A percentile compares a stretch with the other conserved stretches of the same genome.
phyloP scores from a whole-genome alignment of 2,797 vertebrate genomes.

The Sebastolobus alascanus region DNA sequence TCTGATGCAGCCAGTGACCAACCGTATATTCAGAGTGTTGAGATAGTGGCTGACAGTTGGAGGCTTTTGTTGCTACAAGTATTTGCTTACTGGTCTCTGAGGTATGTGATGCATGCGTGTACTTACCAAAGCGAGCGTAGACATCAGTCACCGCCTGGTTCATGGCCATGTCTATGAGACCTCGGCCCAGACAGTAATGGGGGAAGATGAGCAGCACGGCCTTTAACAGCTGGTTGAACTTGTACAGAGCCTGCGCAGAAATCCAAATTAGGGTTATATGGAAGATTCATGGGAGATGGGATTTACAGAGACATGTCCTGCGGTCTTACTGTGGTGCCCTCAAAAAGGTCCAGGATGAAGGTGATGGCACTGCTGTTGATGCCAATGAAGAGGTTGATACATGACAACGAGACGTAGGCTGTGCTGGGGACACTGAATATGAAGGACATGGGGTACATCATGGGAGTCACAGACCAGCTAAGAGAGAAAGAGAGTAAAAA shows the following conservation, averaged over 20 bases:
- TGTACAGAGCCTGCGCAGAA: conserved; percentile 86
- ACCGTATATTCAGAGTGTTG: background rate
- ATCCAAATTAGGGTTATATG: background rate
- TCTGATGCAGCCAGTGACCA: conserved; percentile 4
- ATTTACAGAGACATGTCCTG: background rate
- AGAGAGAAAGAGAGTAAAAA: conserved; percentile 20
- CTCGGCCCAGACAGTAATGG: conserved; percentile 95
- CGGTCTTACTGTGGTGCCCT: conserved; percentile 87
- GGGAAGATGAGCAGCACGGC: conserved; percentile 90
- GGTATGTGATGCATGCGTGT: background rate
- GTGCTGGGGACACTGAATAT: conserved; percentile 94
- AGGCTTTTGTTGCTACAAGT: conserved; percentile 2
- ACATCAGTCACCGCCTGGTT: conserved; percentile 94
- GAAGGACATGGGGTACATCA: conserved; percentile 96
- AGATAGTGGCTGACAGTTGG: conserved; percentile 9
- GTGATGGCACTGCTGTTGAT: conserved; percentile 96
- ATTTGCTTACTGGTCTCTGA: conserved; percentile 7
- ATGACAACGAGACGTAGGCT: conserved; percentile 94
- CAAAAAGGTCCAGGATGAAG: conserved; percentile 94
- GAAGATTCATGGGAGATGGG: background rate
- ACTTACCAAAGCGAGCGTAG: conserved; percentile 92
- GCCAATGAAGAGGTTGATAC: conserved; percentile 95
- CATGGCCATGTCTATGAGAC: conserved; percentile 95
- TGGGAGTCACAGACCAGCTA: conserved; percentile 96
- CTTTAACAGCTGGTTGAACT: conserved; percentile 91